Base-by-base conservation (phyloP, 2,113 vertebrate genomes). In the Brachirus orientalis region DNA sequence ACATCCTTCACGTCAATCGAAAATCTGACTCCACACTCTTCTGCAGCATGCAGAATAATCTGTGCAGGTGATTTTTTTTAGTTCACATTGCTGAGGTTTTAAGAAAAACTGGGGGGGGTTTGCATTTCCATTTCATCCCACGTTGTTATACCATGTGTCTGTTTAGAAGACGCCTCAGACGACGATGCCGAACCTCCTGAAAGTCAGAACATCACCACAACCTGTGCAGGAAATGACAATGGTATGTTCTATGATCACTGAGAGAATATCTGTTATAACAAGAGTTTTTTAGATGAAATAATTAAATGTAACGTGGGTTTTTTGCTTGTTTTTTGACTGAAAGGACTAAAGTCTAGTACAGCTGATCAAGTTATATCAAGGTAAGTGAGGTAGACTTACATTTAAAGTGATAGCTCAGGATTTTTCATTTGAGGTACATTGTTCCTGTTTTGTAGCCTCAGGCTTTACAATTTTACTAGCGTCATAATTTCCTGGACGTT, bases 261-360 rank as follows among this genome's bases (percentile, higher is more conserved):
- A 43, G 5, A 5, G 2, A 14, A 8, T 45, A n/a, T 45, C 1
- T 45, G 44, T 45, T 19, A n/a, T n/a, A n/a, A n/a, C n/a, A n/a
- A n/a, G n/a, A n/a, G n/a, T n/a, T 20, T 20, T 10, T 4, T 20
- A 4, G 46, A 1, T 12, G 11, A 10, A 19, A 50, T 2, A 7
- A 11, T 20, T 7, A 1, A 1, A 11, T 33, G 20, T 14, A 0
- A 0, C 33, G 1, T 22, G 7, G 8, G 13, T 33, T 14, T 52
- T 28, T 44, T 18, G 44, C 57, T 10, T 22, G 36, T 48, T 16
- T 46, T 82, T 82, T 71, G 1, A 36, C 89, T 92, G 77, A 72
- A 86, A 95, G 93, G 82, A 63, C 72, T 89, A 52, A 92, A 93
- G 66, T 11, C 7, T 46, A 90, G 85, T 75, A 83, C 85, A 58